Evolutionary conservation across 2,797 vertebrate species (phyloP).

Genomic region (Cryptoprocta ferox): DNA sequence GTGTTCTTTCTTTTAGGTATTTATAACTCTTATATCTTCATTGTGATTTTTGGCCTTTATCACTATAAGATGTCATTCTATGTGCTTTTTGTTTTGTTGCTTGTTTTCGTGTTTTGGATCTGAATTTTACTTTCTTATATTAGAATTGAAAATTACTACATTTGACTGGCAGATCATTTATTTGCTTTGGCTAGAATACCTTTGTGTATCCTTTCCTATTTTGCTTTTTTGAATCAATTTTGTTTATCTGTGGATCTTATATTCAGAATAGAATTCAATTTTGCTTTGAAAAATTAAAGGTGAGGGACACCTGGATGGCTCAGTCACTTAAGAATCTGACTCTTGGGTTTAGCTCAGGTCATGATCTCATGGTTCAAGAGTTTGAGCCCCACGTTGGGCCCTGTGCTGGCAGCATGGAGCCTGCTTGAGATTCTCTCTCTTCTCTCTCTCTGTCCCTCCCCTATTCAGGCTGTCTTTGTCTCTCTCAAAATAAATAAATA

Average conservation of each 20-base stretch:
- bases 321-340: no score
- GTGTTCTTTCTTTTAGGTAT: background rate
- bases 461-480: no score
- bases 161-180: background rate
- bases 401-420: no score
- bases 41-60: background rate
- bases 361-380: no score
- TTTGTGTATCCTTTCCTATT: background rate
- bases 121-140: background rate
- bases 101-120: background rate
- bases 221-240: background rate
- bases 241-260: background rate
- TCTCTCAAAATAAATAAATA: no score
- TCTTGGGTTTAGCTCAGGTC: no score
- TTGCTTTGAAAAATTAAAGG: background rate
- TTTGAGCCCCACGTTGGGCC: no score
- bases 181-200: background rate
- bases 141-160: background rate
- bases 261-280: background rate
- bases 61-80: background rate
- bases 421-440: no score
- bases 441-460: no score
- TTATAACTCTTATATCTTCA: background rate
- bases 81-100: background rate
- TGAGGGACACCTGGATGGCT: no score